These are phyloP conservation scores for Carterocephalus palaemon DNA, from an alignment of 2,888 invertebrate species.

Conservation along the genomic window DNA sequence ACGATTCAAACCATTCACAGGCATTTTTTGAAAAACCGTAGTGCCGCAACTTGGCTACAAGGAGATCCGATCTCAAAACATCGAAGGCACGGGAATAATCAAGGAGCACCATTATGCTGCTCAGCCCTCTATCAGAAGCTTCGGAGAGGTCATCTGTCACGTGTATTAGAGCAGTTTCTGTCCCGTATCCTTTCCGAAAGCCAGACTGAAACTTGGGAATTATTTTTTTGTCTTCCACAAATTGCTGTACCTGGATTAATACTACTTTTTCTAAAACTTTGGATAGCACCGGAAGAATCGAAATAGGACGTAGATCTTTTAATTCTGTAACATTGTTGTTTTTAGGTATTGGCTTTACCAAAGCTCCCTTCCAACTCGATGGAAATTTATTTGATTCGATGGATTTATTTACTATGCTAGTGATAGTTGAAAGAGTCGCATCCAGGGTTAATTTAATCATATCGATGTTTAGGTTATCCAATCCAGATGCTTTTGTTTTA, in stretches of 20 bases:
- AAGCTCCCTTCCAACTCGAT: constrained; percentile 31
- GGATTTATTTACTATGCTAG: constrained; percentile 23
- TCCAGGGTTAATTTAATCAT: constrained; percentile 27
- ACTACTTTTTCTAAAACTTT: constrained; percentile 25
- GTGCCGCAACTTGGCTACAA: too few relatives aligned
- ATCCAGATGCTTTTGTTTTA: constrained; percentile 20
- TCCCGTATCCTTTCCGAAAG: constrained; percentile 13
- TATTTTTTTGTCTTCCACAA: constrained; percentile 15
- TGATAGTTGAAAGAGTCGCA: constrained; percentile 20
- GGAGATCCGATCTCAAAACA: too few relatives aligned
- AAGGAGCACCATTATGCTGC: too few relatives aligned
- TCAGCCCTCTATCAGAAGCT: constrained; percentile 28
- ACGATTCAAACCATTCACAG: too few relatives aligned
- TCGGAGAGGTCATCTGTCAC: constrained; percentile 26
- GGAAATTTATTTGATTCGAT: constrained; percentile 27
- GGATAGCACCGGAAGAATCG: too few relatives aligned
- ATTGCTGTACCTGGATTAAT: constrained; percentile 8
- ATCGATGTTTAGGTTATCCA: constrained; percentile 21
- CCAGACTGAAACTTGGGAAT: neutral
- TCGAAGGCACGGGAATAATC: too few relatives aligned
- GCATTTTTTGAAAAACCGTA: too few relatives aligned
- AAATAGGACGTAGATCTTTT: too few relatives aligned
- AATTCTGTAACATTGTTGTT: constrained; percentile 17
- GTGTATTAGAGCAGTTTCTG: constrained; percentile 25
- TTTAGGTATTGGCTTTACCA: constrained; percentile 34